Percentiles rank a stretch among this genome's conserved stretches.
Conservation (phyloP, 2,888 invertebrate genomes). For the Andrena haemorrhoa region DNA sequence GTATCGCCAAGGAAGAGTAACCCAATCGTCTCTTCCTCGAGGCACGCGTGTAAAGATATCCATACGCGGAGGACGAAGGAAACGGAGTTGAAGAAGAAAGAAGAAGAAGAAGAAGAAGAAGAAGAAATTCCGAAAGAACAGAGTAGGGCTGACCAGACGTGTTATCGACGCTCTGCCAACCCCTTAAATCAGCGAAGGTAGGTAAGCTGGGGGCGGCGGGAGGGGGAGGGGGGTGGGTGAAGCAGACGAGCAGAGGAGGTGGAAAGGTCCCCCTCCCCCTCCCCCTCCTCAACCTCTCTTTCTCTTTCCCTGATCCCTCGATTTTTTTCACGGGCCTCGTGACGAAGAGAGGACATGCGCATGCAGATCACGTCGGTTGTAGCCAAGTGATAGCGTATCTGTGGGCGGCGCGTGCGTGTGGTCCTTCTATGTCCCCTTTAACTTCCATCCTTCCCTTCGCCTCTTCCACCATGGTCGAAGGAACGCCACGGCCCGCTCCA, state of each 20-base stretch:
- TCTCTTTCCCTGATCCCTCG: constrained; percentile 42
- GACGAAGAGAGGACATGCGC: constrained; percentile 81
- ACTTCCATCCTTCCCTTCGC: constrained; percentile 62
- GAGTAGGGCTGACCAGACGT: constrained; percentile 59
- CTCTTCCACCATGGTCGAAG: constrained; percentile 54
- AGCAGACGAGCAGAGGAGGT: constrained; percentile 35
- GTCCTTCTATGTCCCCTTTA: constrained; percentile 81
- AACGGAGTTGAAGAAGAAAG: constrained; percentile 19
- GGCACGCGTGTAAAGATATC: constrained; percentile 62
- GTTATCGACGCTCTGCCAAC: constrained; percentile 74
- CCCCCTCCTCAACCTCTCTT: constrained; percentile 24
- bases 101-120: constrained; percentile 26
- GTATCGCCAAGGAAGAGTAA: constrained; percentile 54
- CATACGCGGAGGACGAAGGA: constrained; percentile 20
- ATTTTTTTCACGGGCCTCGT: constrained; percentile 27
- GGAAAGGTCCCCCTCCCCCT: constrained; percentile 15
- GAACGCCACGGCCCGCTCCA: constrained; percentile 53
- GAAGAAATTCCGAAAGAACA: constrained; percentile 48
- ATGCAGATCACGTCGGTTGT: constrained; percentile 85
- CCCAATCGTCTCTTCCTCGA: constrained; percentile 57
- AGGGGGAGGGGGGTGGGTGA: constrained; percentile 30
- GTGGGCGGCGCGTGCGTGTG: constrained; percentile 85
- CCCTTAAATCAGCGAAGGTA: constrained; percentile 74
- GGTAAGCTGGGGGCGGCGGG: constrained; percentile 40
- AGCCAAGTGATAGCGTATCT: constrained; percentile 84